Evolutionary conservation across 2,113 vertebrate species (phyloP).

Genomic region (Vulpes lagopus): DNA sequence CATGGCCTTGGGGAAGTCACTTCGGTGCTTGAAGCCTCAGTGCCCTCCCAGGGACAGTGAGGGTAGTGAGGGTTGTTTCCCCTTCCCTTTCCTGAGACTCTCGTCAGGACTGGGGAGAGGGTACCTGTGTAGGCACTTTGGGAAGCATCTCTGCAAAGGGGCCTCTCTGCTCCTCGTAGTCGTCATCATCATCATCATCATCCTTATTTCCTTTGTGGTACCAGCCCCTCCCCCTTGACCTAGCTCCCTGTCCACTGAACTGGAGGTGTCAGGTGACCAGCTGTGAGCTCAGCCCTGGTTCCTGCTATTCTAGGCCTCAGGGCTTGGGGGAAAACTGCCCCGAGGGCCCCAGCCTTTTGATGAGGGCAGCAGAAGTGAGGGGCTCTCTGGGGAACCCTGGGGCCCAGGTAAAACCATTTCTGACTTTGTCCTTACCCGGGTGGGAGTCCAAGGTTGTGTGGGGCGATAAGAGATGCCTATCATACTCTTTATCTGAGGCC

Average conservation of each 20-base stretch:
- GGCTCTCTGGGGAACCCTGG: slow-evolving; percentile 1
- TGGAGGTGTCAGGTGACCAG: slow-evolving; percentile 14
- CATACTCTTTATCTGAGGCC: slow-evolving; percentile 70
- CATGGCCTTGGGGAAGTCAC: neutral
- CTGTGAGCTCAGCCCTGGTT: neutral
- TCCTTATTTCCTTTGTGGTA: neutral
- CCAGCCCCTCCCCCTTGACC: neutral
- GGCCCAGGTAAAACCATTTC: slow-evolving; percentile 48
- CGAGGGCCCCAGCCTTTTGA: slow-evolving; percentile 57
- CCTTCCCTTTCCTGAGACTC: neutral
- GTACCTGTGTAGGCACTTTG: neutral
- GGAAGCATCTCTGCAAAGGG: neutral
- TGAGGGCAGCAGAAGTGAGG: slow-evolving; percentile 74
- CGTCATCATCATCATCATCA: too few relatives aligned
- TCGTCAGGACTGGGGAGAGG: neutral
- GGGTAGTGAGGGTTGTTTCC: neutral
- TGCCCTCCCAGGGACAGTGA: neutral
- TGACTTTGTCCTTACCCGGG: slow-evolving; percentile 72
- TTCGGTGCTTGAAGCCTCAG: neutral
- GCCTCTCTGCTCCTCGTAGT: too few relatives aligned
- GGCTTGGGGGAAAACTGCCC: neutral
- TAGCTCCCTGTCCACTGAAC: neutral
- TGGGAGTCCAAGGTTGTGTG: slow-evolving; percentile 71
- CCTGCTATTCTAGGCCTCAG: neutral
- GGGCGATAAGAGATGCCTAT: slow-evolving; percentile 63